A percentile compares a stretch with the other conserved stretches of the same genome.
Evolutionary conservation across 2,113 vertebrate genomes (phyloP).

Genomic region (Enhydra lutris): DNA sequence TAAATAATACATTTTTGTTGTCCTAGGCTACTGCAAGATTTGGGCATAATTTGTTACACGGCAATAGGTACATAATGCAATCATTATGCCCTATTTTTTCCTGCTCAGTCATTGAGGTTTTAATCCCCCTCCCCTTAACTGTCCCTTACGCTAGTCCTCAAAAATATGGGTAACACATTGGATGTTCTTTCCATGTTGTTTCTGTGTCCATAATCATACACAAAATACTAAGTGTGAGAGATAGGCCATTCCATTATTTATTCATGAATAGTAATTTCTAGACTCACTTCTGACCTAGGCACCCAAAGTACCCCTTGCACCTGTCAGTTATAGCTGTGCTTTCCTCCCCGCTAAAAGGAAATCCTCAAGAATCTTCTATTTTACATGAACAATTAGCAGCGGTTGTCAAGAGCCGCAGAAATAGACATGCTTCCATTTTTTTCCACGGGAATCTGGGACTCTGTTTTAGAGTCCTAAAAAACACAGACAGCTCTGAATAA

Average conservation of each 20-base stretch:
- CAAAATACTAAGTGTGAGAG: neutral
- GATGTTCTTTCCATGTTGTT: neutral
- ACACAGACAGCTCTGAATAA: neutral
- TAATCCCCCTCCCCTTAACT: neutral
- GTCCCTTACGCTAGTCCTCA: neutral
- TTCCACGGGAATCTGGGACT: neutral
- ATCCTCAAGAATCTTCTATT: neutral
- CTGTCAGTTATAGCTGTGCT: neutral
- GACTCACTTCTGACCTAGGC: neutral
- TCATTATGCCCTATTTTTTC: neutral
- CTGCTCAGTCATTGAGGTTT: neutral
- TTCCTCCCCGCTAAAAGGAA: neutral
- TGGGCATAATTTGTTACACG: neutral
- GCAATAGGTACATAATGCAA: neutral
- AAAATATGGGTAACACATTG: neutral
- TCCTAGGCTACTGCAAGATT: neutral
- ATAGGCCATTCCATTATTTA: neutral
- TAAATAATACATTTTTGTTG: neutral
- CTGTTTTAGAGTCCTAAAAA: neutral
- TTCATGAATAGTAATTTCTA: neutral
- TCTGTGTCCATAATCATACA: neutral
- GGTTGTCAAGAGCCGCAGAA: neutral
- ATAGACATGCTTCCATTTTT: neutral
- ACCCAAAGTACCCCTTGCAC: neutral
- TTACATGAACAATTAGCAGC: neutral